phyloP scores from a whole-genome alignment of 2,797 vertebrate species.

The Falco concolor region DNA sequence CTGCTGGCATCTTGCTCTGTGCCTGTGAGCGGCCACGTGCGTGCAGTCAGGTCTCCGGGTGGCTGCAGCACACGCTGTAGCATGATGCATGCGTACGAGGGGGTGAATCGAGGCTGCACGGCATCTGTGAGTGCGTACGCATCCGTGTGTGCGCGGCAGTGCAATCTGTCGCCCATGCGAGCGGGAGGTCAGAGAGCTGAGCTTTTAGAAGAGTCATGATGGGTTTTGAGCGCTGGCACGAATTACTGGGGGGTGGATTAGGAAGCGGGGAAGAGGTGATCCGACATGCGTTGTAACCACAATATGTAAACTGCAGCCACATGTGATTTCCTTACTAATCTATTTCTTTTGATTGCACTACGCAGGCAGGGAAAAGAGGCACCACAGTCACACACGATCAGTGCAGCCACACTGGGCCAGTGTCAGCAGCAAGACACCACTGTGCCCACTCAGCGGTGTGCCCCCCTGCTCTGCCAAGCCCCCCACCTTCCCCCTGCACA shows the following conservation, averaged over 20 bases:
- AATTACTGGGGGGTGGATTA: not conserved
- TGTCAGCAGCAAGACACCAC: not conserved
- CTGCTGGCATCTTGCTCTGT: not conserved
- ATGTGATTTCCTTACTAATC: not conserved
- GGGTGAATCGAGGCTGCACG: not conserved
- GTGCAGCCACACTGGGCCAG: not conserved
- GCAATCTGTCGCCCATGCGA: not conserved
- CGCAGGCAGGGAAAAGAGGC: not conserved
- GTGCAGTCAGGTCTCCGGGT: not conserved
- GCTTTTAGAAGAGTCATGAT: not conserved
- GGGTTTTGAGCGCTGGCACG: accelerated
- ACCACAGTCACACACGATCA: accelerated
- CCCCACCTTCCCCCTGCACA: not conserved
- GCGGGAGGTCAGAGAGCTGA: not conserved
- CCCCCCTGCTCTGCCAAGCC: not conserved
- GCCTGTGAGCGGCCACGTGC: not conserved
- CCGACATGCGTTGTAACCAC: not conserved
- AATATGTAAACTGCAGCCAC: not conserved
- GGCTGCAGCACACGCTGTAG: not conserved
- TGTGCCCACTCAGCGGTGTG: not conserved
- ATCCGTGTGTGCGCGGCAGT: not conserved
- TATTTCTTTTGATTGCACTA: not conserved
- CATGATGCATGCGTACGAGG: accelerated
- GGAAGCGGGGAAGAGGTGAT: not conserved
- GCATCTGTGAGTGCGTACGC: no score